Percentiles rank a stretch among this genome's conserved stretches.
Conservation (phyloP, 2,797 vertebrate species). For the Hirundo rustica region DNA sequence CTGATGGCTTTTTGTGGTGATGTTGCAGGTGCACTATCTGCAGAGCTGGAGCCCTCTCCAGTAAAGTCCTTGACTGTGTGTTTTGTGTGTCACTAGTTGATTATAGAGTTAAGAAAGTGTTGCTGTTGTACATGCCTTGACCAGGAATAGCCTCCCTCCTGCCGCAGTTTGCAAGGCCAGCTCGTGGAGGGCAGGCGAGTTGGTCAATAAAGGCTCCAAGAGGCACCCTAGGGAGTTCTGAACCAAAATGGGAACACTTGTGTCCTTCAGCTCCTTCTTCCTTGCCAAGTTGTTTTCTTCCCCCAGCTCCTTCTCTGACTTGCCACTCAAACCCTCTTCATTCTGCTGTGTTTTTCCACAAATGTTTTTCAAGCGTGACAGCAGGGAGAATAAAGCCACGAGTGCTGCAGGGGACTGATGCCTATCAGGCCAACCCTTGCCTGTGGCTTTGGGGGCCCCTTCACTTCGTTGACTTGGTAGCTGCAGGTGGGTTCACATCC, state of each 20-base stretch:
- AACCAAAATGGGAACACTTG: background rate
- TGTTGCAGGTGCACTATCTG: background rate
- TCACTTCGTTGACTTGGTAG: fast-evolving
- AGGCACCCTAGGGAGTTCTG: background rate
- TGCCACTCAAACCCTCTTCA: background rate
- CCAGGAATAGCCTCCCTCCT: conserved; percentile 1
- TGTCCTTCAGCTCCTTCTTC: conserved; percentile 36
- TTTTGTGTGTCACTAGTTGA: background rate
- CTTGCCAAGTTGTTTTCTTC: conserved; percentile 24
- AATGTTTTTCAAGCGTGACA: background rate
- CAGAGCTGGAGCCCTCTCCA: background rate
- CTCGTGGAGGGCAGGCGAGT: background rate
- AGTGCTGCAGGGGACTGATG: background rate
- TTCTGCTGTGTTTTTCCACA: conserved; percentile 51
- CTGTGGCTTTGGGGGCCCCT: background rate
- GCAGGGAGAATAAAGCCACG: background rate
- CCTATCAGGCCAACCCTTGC: background rate
- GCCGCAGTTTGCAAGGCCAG: background rate
- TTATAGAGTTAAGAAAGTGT: background rate
- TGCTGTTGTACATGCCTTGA: background rate
- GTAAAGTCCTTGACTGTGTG: background rate
- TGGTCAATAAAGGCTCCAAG: background rate
- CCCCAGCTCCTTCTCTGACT: background rate
- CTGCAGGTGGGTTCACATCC: background rate
- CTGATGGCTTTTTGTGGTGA: background rate